Evolutionary conservation across 2,113 vertebrate species (phyloP).

Genomic region (Sinosuthora webbiana): DNA sequence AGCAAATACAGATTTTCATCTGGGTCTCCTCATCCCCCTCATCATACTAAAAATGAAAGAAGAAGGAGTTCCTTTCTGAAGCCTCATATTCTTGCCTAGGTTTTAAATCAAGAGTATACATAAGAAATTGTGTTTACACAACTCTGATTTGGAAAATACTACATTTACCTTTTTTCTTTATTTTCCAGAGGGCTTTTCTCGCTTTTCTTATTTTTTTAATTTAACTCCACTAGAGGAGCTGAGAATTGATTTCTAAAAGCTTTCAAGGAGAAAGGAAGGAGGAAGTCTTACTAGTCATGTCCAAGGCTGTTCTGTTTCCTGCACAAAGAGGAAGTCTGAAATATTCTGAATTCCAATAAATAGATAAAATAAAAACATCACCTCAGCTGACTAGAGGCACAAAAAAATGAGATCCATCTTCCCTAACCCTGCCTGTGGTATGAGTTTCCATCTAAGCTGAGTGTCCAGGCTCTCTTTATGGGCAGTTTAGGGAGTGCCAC

Average conservation of each 20-base stretch:
- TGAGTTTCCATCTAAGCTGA: background rate
- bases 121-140: background rate
- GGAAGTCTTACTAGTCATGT: background rate
- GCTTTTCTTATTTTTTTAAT: background rate
- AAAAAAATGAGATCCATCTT: background rate
- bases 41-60: conserved; percentile 12
- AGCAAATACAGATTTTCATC: background rate
- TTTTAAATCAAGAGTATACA: background rate
- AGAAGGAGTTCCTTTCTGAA: background rate
- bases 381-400: background rate
- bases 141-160: background rate
- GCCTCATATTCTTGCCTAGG: background rate
- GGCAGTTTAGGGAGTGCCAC: background rate
- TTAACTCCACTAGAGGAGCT: background rate
- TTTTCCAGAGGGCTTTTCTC: background rate
- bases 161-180: background rate
- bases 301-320: conserved; percentile 11
- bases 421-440: background rate
- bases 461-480: background rate
- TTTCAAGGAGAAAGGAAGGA: conserved; percentile 1
- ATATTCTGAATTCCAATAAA: conserved; percentile 25
- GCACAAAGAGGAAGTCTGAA: conserved; percentile 40
- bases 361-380: background rate
- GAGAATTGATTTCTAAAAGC: background rate
- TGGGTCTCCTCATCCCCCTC: background rate